These are phyloP conservation scores for Salvator merianae DNA, from an alignment of 2,113 vertebrate species.

Conservation along the genomic window DNA sequence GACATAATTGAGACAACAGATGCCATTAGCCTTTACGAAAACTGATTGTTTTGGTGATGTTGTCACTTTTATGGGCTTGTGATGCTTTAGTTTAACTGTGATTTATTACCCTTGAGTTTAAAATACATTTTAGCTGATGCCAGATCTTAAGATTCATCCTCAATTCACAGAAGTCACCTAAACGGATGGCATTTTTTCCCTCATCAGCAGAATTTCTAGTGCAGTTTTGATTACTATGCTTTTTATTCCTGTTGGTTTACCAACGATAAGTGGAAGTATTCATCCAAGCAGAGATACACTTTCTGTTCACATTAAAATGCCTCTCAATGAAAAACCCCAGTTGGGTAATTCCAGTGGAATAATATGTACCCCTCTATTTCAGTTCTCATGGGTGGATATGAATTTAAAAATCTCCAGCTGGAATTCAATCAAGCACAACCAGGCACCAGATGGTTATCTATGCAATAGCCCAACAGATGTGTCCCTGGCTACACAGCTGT, in stretches of 20 bases:
- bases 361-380: conserved; percentile 66
- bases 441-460: conserved; percentile 64
- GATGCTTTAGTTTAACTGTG: background rate
- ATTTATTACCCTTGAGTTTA: conserved; percentile 6
- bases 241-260: conserved; percentile 52
- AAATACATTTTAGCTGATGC: background rate
- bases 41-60: background rate
- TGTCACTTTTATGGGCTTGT: background rate
- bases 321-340: conserved; percentile 52
- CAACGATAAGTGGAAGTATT: conserved; percentile 52
- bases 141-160: background rate
- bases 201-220: conserved; percentile 40
- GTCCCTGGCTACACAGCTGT: conserved; percentile 65
- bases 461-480: conserved; percentile 58
- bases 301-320: conserved; percentile 61
- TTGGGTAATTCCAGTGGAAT: conserved; percentile 57
- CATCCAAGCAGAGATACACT: conserved; percentile 57
- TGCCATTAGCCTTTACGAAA: conserved; percentile 21
- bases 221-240: conserved; percentile 20
- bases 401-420: conserved; percentile 64
- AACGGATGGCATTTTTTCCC: background rate
- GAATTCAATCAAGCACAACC: conserved; percentile 67
- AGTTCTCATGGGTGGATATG: conserved; percentile 67
- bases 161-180: background rate
- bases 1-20: background rate